A percentile compares a stretch with the other conserved stretches of the same genome.
These are phyloP conservation scores for Mercenaria mercenaria DNA, from an alignment of 1,140 invertebrate species.

Conservation along the genomic window DNA sequence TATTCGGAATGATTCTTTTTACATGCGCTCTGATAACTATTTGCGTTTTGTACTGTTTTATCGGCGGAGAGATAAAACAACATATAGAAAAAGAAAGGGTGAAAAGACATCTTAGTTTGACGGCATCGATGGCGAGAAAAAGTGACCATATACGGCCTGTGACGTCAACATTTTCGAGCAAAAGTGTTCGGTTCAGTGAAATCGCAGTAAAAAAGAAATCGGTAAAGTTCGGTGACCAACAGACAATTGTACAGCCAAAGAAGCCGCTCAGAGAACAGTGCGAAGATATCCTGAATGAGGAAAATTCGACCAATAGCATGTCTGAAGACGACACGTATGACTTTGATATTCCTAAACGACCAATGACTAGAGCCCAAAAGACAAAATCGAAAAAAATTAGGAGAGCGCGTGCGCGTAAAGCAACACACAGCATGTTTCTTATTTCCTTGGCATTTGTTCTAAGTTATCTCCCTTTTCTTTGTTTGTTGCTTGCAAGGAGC, in stretches of 20 bases:
- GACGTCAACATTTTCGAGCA: not conserved
- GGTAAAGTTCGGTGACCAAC: conserved; percentile 2
- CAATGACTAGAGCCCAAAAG: conserved; percentile 30
- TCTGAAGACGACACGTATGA: conserved; percentile 44
- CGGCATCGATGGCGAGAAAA: conserved; percentile 54
- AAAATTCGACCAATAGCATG: conserved; percentile 36
- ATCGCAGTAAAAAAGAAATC: not conserved
- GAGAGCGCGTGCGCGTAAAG: conserved; percentile 35
- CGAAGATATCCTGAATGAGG: not conserved
- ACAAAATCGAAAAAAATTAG: conserved; percentile 46
- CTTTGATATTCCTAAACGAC: conserved; percentile 13
- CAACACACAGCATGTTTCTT: conserved; percentile 57
- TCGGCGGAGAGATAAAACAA: conserved; percentile 42
- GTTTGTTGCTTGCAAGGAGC: conserved; percentile 28
- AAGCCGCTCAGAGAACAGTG: not conserved
- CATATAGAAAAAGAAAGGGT: conserved; percentile 48
- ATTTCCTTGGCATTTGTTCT: conserved; percentile 57
- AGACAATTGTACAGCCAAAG: not conserved
- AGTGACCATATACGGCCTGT: not conserved
- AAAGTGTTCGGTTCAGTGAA: not conserved
- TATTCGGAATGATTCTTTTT: conserved; percentile 50
- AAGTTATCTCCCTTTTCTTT: conserved; percentile 56
- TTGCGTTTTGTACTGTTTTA: conserved; percentile 59
- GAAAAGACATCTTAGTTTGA: conserved; percentile 49
- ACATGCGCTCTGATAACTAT: conserved; percentile 17